A percentile compares a stretch with the other conserved stretches of the same genome.
Conservation (phyloP, 2,888 invertebrate species). For the Agriopis aurantiaria region DNA sequence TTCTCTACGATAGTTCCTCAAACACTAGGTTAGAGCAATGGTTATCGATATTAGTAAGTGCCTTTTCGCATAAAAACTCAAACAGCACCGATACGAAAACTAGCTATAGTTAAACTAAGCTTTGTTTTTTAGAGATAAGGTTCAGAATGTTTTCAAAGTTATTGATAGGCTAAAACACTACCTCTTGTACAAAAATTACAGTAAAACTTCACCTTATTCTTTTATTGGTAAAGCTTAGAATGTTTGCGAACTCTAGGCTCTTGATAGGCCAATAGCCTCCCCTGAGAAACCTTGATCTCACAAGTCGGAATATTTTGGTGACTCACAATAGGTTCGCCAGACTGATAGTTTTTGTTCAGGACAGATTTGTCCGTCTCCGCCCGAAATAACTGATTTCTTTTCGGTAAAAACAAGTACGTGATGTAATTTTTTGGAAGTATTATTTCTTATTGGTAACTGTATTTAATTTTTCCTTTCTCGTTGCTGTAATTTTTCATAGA, state of each 20-base stretch:
- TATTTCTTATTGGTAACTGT: neutral
- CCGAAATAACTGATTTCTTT: slow-evolving; percentile 39
- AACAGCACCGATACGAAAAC: slow-evolving; percentile 2
- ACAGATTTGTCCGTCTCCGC: slow-evolving; percentile 9
- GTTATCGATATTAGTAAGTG: slow-evolving; percentile 50
- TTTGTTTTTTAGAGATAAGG: slow-evolving; percentile 3
- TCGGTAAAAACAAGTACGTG: slow-evolving; percentile 13
- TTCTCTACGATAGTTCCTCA: slow-evolving; percentile 35
- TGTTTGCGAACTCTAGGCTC: slow-evolving; percentile 33
- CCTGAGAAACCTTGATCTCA: slow-evolving; percentile 67
- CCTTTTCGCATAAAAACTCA: slow-evolving; percentile 56
- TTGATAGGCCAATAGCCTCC: slow-evolving; percentile 70
- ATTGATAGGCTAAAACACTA: slow-evolving; percentile 6
- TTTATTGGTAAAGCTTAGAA: slow-evolving; percentile 16
- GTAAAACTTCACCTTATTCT: slow-evolving; percentile 5
- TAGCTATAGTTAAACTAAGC: neutral
- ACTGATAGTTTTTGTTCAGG: slow-evolving; percentile 32
- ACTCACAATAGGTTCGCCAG: slow-evolving; percentile 52
- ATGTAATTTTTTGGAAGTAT: slow-evolving; percentile 3
- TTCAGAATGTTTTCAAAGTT: neutral
- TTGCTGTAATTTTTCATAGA: too few relatives aligned
- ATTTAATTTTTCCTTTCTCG: neutral
- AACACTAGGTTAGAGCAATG: slow-evolving; percentile 34
- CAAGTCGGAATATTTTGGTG: slow-evolving; percentile 59
- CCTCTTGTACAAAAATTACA: slow-evolving; percentile 18